Percentiles rank a stretch among this genome's conserved stretches.
These are phyloP conservation scores for Nephrocerus scutellatus DNA, from an alignment of 2,888 invertebrate species.

Conservation along the genomic window DNA sequence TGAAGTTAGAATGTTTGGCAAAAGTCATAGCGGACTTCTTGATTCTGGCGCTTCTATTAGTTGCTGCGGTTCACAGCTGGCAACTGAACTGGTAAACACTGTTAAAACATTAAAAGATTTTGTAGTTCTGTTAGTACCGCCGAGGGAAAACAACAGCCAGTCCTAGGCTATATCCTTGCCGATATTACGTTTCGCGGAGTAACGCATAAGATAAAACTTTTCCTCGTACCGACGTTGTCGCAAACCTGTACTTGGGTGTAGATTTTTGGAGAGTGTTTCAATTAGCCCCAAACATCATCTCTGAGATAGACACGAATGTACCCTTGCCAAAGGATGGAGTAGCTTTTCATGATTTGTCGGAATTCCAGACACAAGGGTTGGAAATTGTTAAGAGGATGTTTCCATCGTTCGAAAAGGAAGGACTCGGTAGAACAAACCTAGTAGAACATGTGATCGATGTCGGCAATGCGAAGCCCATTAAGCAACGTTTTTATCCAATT, in stretches of 20 bases:
- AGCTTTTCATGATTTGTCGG: constrained; percentile 4
- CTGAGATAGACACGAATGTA: neutral
- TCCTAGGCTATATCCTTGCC: constrained; percentile 8
- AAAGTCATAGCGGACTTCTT: constrained; percentile 1
- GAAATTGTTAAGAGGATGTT: constrained; percentile 5
- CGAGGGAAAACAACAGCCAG: constrained; percentile 10
- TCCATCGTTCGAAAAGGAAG: constrained; percentile 15
- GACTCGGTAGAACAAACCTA: constrained; percentile 18
- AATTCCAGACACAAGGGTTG: neutral
- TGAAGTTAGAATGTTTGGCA: constrained; percentile 1
- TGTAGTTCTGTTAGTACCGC: constrained; percentile 9
- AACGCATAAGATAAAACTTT: constrained; percentile 3
- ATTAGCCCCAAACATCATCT: too few species aligned
- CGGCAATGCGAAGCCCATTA: constrained; percentile 18
- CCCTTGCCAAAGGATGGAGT: neutral
- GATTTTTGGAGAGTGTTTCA: constrained; percentile 13
- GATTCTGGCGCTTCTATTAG: constrained; percentile 17
- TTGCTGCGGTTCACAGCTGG: constrained; percentile 5
- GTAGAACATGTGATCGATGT: constrained; percentile 18
- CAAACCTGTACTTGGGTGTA: constrained; percentile 16
- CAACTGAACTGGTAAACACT: constrained; percentile 4
- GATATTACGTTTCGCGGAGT: constrained; percentile 5
- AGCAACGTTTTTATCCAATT: constrained; percentile 21
- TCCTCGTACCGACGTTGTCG: constrained; percentile 9
- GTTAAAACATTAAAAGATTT: neutral